Evolutionary conservation across 2,888 invertebrate genomes (phyloP).

Genomic region (Megalurothrips usitatus): DNA sequence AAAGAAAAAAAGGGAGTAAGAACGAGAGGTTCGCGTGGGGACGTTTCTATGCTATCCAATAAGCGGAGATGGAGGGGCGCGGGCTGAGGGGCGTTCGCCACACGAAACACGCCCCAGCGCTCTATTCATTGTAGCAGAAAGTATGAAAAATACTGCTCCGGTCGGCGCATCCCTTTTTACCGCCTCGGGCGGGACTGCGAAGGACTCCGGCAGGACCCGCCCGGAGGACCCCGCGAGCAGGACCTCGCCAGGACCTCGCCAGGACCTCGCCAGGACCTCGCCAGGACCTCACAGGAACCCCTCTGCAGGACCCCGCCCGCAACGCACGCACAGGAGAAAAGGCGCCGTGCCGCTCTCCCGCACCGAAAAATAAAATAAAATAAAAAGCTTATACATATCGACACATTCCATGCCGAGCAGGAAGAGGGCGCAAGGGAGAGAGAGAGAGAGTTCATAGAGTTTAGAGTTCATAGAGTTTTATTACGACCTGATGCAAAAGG

Average conservation of each 20-base stretch:
- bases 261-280: no score
- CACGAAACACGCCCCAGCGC: conserved; percentile 5
- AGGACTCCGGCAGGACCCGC: neutral
- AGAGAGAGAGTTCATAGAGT: neutral
- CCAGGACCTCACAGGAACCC: neutral
- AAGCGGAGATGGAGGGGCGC: neutral
- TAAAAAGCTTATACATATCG: conserved; percentile 11
- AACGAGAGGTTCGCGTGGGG: neutral
- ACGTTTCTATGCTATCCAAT: conserved; percentile 21
- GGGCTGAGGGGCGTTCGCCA: neutral
- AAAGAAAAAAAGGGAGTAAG: neutral
- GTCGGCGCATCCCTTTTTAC: neutral
- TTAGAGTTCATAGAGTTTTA: no score
- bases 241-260: no score
- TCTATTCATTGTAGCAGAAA: conserved; percentile 20
- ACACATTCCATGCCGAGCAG: neutral
- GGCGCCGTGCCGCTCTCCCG: neutral
- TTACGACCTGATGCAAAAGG: no score
- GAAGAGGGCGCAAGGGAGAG: no score
- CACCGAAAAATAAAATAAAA: neutral
- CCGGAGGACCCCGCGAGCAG: neutral
- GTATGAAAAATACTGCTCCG: conserved; percentile 23
- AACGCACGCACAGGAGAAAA: neutral
- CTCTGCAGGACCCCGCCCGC: neutral
- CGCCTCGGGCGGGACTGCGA: no score